These are phyloP conservation scores for Brachionus calyciflorus DNA, from an alignment of 1,140 invertebrate species.

Conservation along the genomic window DNA sequence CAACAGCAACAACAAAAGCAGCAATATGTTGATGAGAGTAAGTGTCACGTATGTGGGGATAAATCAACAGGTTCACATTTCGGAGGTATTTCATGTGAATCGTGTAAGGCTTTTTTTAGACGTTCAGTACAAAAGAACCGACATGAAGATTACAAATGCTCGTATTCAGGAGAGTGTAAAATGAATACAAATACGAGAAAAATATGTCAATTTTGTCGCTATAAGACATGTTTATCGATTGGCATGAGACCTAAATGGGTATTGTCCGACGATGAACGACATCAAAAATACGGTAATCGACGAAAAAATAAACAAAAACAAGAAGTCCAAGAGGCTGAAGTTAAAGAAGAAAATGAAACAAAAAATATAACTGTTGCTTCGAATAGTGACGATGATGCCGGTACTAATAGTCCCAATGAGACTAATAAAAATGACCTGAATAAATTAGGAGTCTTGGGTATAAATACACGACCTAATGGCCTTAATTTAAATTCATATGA, in stretches of 20 bases:
- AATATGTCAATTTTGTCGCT: conserved; percentile 92
- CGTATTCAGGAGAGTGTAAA: conserved; percentile 53
- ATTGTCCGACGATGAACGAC: conserved; percentile 32
- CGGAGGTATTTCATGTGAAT: conserved; percentile 50
- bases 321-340: not conserved
- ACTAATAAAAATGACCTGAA: not conserved
- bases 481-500: conserved; percentile 40
- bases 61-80: conserved; percentile 51
- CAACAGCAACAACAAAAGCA: conserved; percentile 20
- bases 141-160: conserved; percentile 54
- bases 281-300: conserved; percentile 40
- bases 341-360: not conserved
- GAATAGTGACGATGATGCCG: not conserved
- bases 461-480: not conserved
- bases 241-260: conserved; percentile 75
- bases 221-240: conserved; percentile 96
- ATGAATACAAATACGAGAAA: conserved; percentile 58
- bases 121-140: conserved; percentile 40
- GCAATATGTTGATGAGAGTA: conserved; percentile 12
- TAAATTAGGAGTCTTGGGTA: conserved; percentile 19
- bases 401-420: not conserved
- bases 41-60: conserved; percentile 45
- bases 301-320: conserved; percentile 1
- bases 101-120: conserved; percentile 46
- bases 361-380: not conserved